These are phyloP conservation scores for Otolemur crassicaudatus DNA, from an alignment of 2,797 vertebrate genomes.

Conservation along the genomic window DNA sequence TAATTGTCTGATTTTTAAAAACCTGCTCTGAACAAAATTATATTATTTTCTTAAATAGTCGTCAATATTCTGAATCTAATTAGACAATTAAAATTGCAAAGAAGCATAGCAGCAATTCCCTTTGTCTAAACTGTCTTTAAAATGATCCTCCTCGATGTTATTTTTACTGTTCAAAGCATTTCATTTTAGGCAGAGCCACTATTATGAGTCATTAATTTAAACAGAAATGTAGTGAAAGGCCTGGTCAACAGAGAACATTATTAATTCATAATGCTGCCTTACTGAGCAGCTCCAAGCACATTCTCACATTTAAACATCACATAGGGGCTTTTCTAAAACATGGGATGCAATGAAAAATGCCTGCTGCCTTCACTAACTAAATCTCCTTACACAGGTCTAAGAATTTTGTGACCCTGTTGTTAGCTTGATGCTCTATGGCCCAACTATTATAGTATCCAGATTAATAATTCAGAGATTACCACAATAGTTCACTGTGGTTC, in stretches of 20 bases:
- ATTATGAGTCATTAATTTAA: conserved; percentile 63
- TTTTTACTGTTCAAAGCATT: conserved; percentile 56
- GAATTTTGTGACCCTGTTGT: neutral
- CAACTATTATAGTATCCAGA: neutral
- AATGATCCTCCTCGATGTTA: conserved; percentile 53
- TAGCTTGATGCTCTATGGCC: neutral
- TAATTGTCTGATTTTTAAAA: conserved; percentile 55
- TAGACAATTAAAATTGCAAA: conserved; percentile 74
- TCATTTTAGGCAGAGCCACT: conserved; percentile 43
- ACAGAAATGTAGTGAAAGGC: conserved; percentile 15
- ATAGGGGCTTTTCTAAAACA: neutral
- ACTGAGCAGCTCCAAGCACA: neutral
- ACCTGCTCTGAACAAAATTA: conserved; percentile 52
- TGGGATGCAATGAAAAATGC: neutral
- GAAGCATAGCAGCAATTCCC: conserved; percentile 55
- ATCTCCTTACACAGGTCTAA: neutral
- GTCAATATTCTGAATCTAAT: conserved; percentile 73
- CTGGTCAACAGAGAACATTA: conserved; percentile 47
- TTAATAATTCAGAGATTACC: conserved; percentile 30
- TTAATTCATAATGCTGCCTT: conserved; percentile 47
- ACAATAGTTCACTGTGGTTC: neutral
- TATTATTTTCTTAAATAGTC: conserved; percentile 73
- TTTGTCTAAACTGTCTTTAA: conserved; percentile 57
- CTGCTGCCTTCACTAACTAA: neutral
- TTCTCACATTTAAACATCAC: conserved; percentile 10